Evolutionary conservation across 2,797 vertebrate species (phyloP).

Genomic region (Gephyroberyx darwinii): DNA sequence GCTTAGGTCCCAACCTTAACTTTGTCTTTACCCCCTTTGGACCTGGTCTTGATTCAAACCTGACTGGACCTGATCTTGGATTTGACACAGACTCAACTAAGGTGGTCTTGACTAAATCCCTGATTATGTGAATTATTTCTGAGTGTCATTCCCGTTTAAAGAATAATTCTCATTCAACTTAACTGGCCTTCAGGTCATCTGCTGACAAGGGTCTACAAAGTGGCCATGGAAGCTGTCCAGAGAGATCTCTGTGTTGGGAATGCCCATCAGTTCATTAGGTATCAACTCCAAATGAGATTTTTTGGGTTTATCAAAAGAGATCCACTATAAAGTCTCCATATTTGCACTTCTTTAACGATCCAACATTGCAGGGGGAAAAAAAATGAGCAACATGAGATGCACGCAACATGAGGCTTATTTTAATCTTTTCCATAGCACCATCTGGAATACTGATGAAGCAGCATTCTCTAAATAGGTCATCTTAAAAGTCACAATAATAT

Average conservation of each 20-base stretch:
- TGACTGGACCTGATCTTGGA: no score
- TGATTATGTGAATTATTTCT: no score
- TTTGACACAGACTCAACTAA: no score
- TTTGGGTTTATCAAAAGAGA: not conserved
- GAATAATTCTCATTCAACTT: not conserved
- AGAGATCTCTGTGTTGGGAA: constrained; percentile 13
- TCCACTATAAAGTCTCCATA: not conserved
- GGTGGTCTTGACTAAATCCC: no score
- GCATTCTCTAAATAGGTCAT: constrained; percentile 66
- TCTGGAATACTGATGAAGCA: constrained; percentile 58
- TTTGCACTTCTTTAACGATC: not conserved
- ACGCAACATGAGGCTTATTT: constrained; percentile 21
- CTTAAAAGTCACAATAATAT: constrained; percentile 56
- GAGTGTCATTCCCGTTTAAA: constrained; percentile 8
- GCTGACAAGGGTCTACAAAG: not conserved
- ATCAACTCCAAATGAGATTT: not conserved
- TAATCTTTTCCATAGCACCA: constrained; percentile 35
- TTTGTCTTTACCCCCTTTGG: no score
- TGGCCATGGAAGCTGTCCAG: not conserved
- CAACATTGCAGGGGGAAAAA: not conserved
- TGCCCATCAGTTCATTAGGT: constrained; percentile 12
- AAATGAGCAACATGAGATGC: not conserved
- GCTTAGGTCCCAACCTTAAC: no score
- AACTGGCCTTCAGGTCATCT: not conserved
- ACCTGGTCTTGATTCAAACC: no score